A percentile compares a stretch with the other conserved stretches of the same genome.
Conservation (phyloP, 1,140 invertebrate genomes). For the Oreohelix idahoensis region DNA sequence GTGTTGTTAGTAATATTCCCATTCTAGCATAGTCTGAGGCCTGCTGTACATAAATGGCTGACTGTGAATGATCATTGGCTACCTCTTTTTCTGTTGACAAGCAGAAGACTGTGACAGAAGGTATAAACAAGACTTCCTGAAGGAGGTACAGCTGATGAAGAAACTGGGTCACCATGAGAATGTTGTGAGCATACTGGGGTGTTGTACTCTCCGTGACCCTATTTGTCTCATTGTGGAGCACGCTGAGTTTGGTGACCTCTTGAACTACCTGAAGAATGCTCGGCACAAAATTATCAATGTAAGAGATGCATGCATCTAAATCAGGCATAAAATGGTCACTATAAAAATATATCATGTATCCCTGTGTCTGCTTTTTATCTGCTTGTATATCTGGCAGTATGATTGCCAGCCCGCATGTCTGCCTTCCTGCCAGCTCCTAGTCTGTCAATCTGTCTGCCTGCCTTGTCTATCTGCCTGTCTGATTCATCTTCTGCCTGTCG, state of each 20-base stretch:
- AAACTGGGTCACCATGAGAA: conserved; percentile 83
- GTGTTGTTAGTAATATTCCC: no score
- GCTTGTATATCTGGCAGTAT: no score
- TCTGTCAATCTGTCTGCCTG: no score
- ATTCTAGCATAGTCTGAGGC: no score
- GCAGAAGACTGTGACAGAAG: conserved; percentile 70
- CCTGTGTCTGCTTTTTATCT: neutral
- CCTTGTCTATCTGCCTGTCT: no score
- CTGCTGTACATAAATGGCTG: neutral
- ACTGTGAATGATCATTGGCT: neutral
- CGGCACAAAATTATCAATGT: conserved; percentile 57
- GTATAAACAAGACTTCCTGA: conserved; percentile 76
- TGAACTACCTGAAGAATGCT: conserved; percentile 69
- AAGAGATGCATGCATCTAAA: no score
- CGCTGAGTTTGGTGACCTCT: conserved; percentile 72
- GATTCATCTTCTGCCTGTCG: no score
- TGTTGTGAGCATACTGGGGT: conserved; percentile 85
- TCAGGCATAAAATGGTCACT: no score
- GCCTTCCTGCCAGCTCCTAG: no score
- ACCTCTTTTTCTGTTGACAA: conserved; percentile 41
- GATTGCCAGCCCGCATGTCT: no score
- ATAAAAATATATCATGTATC: no score
- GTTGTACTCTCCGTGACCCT: conserved; percentile 78
- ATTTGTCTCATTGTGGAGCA: conserved; percentile 75
- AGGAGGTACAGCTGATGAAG: conserved; percentile 87